Evolutionary conservation across 2,888 invertebrate species (phyloP), one percentile per base, ranked within the genome.

Genomic region (Willowsia nigromaculata): DNA sequence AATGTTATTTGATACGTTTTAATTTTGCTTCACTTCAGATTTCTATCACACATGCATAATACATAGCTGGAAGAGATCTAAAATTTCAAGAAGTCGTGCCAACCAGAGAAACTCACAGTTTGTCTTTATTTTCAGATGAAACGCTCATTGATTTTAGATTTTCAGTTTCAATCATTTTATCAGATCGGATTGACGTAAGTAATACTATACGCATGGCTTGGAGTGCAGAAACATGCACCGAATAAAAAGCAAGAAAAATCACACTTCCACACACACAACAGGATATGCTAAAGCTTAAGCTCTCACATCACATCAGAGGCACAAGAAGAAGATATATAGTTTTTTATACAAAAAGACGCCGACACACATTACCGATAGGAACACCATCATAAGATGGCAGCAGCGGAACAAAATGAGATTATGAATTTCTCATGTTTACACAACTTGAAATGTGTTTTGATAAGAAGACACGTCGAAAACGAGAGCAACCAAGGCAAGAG

Each of bases 351-450:
- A n/a, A n/a, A n/a, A n/a, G n/a, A n/a, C n/a, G n/a, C n/a, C n/a
- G n/a, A n/a, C n/a, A n/a, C n/a, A n/a, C n/a, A n/a, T n/a, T n/a
- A n/a, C n/a, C n/a, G n/a, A n/a, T n/a, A n/a, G n/a, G n/a, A n/a
- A n/a, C n/a, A n/a, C n/a, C n/a, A n/a, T n/a, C n/a, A n/a, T n/a
- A n/a, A n/a, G n/a, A n/a, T 47, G 11, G 47, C n/a, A n/a, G 47
- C 25, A 50, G 56, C 13, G 59, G 18, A 13, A 27, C 7, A 43
- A 37, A 53, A 62, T 37, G 68, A 50, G 68, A 65, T 83, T 83
- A 83, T 83, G 83, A 83, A 83, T 83, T 83, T 83, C 68, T 68
- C 68, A 68, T 83, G 83, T 83, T 83, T 83, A 68, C 83, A 83
- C 68, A 83, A 68, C 83, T 25, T 83, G 83, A 53, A 68, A 68